These are phyloP conservation scores for Pilophorus perplexus DNA, from an alignment of 2,888 invertebrate genomes.

Conservation along the genomic window DNA sequence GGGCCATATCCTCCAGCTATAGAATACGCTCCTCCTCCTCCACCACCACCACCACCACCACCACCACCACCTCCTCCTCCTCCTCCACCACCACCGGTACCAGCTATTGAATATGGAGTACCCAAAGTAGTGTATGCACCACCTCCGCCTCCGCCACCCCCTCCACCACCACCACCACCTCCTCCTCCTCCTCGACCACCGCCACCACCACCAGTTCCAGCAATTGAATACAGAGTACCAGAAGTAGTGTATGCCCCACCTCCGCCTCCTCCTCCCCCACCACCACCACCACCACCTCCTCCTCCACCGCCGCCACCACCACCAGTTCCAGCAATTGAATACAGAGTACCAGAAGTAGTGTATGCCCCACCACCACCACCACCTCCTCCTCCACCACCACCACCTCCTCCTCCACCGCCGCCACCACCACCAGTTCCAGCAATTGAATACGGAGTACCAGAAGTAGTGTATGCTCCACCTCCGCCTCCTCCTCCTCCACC, in stretches of 20 bases:
- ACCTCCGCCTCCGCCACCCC: conserved; percentile 31
- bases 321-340: conserved; percentile 12
- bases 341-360: too few relatives aligned
- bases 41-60: conserved; percentile 29
- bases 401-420: conserved; percentile 3
- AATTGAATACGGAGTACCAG: conserved; percentile 21
- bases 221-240: too few relatives aligned
- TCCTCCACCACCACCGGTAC: conserved; percentile 20
- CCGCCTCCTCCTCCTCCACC: conserved; percentile 29
- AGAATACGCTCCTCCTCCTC: conserved; percentile 25
- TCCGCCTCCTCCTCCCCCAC: conserved; percentile 30
- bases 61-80: conserved; percentile 7
- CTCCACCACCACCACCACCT: conserved; percentile 27
- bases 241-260: conserved; percentile 17
- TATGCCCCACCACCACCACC: conserved; percentile 30
- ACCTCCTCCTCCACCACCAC: conserved; percentile 14
- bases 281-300: conserved; percentile 28
- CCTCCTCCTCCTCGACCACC: conserved; percentile 15
- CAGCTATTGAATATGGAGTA: conserved; percentile 20
- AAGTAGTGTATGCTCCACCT: neutral
- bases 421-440: conserved; percentile 20
- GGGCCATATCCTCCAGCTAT: too few relatives aligned
- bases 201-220: conserved; percentile 23
- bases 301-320: conserved; percentile 21
- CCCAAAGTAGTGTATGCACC: neutral